A percentile compares a stretch with the other conserved stretches of the same genome.
phyloP scores from a whole-genome alignment of 2,888 invertebrate genomes.

The Ptilodon capucinus region DNA sequence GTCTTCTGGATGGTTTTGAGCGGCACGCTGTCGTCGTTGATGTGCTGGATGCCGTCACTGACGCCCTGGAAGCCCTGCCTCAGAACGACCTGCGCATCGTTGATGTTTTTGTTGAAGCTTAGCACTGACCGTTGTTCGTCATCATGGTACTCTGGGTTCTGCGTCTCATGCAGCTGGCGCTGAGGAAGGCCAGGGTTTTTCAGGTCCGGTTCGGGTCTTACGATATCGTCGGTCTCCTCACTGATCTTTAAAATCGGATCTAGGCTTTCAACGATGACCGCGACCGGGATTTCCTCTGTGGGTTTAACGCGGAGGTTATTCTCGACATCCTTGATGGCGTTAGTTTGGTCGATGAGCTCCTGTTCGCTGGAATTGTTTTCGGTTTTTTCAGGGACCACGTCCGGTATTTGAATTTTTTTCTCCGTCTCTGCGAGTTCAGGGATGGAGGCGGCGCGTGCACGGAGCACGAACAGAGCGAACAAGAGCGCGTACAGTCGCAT shows the following conservation, averaged over 20 bases:
- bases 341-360: slow-evolving; percentile 46
- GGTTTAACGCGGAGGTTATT: slow-evolving; percentile 50
- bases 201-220: slow-evolving; percentile 57
- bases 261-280: slow-evolving; percentile 52
- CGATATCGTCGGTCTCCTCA: slow-evolving; percentile 45
- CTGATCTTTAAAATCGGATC: slow-evolving; percentile 37
- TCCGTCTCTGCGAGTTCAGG: slow-evolving; percentile 31
- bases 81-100: slow-evolving; percentile 46
- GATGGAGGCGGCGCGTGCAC: slow-evolving; percentile 60
- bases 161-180: slow-evolving; percentile 70
- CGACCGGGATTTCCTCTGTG: slow-evolving; percentile 55
- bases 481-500: slow-evolving; percentile 70
- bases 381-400: slow-evolving; percentile 33
- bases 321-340: slow-evolving; percentile 48
- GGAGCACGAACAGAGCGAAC: slow-evolving; percentile 52
- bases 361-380: slow-evolving; percentile 47
- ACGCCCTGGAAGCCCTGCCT: slow-evolving; percentile 52
- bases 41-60: slow-evolving; percentile 53
- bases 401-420: slow-evolving; percentile 29
- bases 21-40: slow-evolving; percentile 50
- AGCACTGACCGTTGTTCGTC: slow-evolving; percentile 44
- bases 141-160: slow-evolving; percentile 58
- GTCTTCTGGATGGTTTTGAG: slow-evolving; percentile 49
- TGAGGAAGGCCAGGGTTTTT: slow-evolving; percentile 68
- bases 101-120: slow-evolving; percentile 51